Conservation (phyloP, 64 coral and sea anemone genomes). For the Pocillopora verrucosa region DNA sequence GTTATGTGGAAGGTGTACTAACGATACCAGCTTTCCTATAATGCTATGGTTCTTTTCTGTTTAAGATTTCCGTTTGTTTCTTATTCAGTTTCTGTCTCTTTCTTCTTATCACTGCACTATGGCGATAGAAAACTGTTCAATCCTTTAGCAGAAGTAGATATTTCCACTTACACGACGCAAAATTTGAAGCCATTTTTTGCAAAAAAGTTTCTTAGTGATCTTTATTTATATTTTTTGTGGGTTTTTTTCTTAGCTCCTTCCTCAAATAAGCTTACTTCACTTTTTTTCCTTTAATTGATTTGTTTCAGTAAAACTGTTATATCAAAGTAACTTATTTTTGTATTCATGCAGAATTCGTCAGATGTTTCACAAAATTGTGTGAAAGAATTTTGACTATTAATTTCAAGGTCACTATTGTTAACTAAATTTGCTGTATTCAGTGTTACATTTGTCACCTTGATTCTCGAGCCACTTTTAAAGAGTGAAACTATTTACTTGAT, state of each 20-base stretch:
- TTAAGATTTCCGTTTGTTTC: too few relatives aligned
- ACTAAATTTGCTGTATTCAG: not conserved
- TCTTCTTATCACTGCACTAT: too few relatives aligned
- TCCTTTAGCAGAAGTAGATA: too few relatives aligned
- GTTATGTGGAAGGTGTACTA: not conserved
- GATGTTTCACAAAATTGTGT: not conserved
- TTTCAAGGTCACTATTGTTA: not conserved
- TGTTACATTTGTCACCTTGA: not conserved
- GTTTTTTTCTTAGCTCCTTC: not conserved
- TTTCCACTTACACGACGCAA: too few relatives aligned
- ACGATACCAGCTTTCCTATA: too few relatives aligned
- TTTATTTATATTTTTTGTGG: not conserved
- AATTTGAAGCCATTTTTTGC: too few relatives aligned
- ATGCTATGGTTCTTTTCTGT: too few relatives aligned
- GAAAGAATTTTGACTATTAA: not conserved
- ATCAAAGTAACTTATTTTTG: not conserved
- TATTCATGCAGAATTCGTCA: not conserved
- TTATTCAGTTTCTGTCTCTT: too few relatives aligned
- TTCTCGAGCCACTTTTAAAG: not conserved
- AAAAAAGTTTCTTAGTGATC: not conserved
- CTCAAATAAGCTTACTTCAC: not conserved
- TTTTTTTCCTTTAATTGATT: not conserved
- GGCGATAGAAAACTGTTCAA: too few relatives aligned
- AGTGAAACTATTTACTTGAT: conserved; percentile 31
- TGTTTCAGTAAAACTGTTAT: too few relatives aligned